phyloP scores from a whole-genome alignment of 2,113 vertebrate genomes.

The Psittacus erithacus region DNA sequence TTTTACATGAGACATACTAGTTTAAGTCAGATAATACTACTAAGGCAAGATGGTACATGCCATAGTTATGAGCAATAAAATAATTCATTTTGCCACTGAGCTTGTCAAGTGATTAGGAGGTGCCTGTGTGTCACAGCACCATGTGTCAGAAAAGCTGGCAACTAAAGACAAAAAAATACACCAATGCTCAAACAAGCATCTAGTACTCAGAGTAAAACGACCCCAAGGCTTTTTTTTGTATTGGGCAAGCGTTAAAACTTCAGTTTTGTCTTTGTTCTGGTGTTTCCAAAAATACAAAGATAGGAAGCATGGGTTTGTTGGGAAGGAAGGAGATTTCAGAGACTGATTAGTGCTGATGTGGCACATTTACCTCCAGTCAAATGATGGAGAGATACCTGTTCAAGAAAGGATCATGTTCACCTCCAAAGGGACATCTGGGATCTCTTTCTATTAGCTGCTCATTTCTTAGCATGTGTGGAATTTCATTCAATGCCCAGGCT shows the following conservation, averaged over 20 bases:
- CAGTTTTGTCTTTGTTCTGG: neutral
- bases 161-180: neutral
- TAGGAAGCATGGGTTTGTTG: neutral
- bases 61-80: neutral
- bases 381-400: neutral
- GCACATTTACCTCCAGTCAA: neutral
- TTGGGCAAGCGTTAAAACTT: neutral
- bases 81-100: neutral
- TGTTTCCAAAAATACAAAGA: neutral
- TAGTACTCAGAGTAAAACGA: neutral
- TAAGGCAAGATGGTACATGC: neutral
- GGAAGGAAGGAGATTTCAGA: neutral
- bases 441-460: neutral
- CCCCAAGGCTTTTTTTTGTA: neutral
- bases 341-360: neutral
- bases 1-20: neutral
- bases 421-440: neutral
- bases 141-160: neutral
- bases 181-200: neutral
- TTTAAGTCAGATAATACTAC: neutral
- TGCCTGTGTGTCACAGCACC: neutral
- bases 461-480: neutral
- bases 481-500: neutral
- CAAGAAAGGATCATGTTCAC: neutral
- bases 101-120: neutral